Evolutionary conservation across 2,888 invertebrate species (phyloP), one percentile per base, ranked within the genome.

Genomic region (Catocala nupta): DNA sequence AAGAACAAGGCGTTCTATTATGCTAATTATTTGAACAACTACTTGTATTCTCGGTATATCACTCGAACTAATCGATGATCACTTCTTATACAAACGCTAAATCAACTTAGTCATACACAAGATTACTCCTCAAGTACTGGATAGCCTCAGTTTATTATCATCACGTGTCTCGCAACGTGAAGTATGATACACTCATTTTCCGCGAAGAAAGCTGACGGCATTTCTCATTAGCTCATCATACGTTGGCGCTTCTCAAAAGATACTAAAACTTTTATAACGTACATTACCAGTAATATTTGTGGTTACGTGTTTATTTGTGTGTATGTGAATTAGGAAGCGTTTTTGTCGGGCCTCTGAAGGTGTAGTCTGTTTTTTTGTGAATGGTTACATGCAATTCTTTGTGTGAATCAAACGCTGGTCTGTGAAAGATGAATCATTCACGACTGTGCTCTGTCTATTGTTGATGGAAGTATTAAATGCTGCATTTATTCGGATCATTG

Each of bases 401-500:
- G 82, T 83, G 77, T 77, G 75, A 71, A 77, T 78, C 77, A 77
- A 80, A 76, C 74, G 66, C 75, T 71, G 60, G 80, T 77, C 74
- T 80, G 78, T 68, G 70, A 72, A 78, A 85, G 83, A 78, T 90
- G 90, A 90, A 78, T 90, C 90, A 90, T 80, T 81, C 73, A 70
- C 81, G 78, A 75, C 79, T 75, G 68, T 54, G 16, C 25, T 49
- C 13, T 50, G 71, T 63, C 59, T 71, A 77, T 77, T 77, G 67
- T 77, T 71, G 16, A 45, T 54, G 25, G 25, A 25, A 10, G 44
- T 25, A 55, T n/a, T 42, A 43, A 43, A 16, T 5, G 47, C 47
- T 39, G 36, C 36, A 39, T 39, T 39, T 39, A 9, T 39, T 39
- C 9, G 9, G 36, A 39, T 7, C 36, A 9, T 39, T 39, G 36